These are phyloP conservation scores for Neolamprologus falcicula DNA, from an alignment of 2,113 vertebrate genomes.

Conservation along the genomic window DNA sequence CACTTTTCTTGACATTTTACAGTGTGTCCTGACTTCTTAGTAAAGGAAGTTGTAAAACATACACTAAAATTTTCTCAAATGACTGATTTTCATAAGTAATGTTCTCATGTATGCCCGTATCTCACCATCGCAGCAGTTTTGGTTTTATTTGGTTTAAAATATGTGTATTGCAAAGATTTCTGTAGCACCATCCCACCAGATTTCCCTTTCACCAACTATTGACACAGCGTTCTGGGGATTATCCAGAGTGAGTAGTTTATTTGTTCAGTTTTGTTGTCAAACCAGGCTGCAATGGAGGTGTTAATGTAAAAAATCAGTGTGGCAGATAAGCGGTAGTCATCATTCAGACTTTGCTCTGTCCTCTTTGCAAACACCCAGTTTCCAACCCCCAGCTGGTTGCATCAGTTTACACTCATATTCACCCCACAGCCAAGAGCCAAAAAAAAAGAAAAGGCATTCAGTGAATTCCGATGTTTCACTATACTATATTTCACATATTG, in stretches of 20 bases:
- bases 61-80: neutral
- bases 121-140: neutral
- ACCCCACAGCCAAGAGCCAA: neutral
- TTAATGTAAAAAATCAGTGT: neutral
- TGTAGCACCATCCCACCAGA: neutral
- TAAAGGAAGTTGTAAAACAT: rapidly evolving
- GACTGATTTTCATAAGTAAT: neutral
- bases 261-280: neutral
- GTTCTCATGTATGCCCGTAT: neutral
- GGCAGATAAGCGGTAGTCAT: neutral
- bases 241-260: neutral
- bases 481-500: neutral
- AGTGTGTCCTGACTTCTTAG: neutral
- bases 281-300: neutral
- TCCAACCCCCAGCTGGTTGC: neutral
- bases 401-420: neutral
- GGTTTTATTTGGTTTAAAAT: neutral
- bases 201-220: neutral
- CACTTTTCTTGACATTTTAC: neutral
- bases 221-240: neutral
- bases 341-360: neutral
- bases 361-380: neutral
- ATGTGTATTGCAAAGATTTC: neutral
- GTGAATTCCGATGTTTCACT: neutral
- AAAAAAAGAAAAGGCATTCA: neutral